phyloP scores from a whole-genome alignment of 2,797 vertebrate genomes.

The Halcyon leucocephala region DNA sequence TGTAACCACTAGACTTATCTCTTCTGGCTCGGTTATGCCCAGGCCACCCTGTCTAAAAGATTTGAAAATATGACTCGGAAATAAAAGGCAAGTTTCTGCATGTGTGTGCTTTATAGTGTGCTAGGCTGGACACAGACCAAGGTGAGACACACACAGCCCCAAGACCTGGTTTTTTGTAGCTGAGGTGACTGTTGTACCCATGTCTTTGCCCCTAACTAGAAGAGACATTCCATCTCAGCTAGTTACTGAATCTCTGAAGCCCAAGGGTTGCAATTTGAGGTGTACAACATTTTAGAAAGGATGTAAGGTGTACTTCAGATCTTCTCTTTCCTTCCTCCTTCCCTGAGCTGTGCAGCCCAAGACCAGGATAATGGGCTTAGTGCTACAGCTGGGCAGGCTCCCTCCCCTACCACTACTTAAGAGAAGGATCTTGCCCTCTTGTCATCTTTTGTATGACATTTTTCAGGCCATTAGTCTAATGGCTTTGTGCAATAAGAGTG shows the following conservation, averaged over 20 bases:
- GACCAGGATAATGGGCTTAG: not conserved
- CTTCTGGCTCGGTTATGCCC: not conserved
- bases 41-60: not conserved
- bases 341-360: not conserved
- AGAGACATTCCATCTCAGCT: not conserved
- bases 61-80: not conserved
- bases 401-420: not conserved
- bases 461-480: constrained; percentile 33
- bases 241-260: not conserved
- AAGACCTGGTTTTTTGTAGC: not conserved
- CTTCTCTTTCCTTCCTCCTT: not conserved
- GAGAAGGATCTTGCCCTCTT: not conserved
- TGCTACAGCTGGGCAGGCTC: not conserved
- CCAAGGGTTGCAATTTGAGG: not conserved
- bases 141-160: not conserved
- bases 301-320: not conserved
- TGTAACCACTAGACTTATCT: not conserved
- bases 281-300: not conserved
- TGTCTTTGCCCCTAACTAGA: not conserved
- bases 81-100: not conserved
- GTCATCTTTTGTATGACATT: not conserved
- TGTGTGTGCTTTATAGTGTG: not conserved
- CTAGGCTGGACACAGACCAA: not conserved
- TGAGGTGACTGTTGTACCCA: not conserved
- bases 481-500: not conserved